These are phyloP conservation scores for Acanthosepion pharaonis DNA, from an alignment of 2,888 invertebrate species.

Conservation along the genomic window DNA sequence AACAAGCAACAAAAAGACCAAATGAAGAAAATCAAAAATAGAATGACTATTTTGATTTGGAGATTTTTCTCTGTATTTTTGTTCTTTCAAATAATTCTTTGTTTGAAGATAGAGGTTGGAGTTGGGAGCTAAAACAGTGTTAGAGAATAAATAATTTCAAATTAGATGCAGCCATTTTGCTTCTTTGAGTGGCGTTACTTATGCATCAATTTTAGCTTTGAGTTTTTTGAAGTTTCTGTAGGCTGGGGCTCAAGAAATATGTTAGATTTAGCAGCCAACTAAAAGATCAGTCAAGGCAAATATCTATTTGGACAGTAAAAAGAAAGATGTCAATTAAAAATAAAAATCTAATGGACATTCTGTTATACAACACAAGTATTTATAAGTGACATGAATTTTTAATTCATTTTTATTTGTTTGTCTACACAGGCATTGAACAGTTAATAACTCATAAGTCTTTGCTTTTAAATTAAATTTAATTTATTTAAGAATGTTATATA, in stretches of 20 bases:
- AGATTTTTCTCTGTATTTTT: not conserved
- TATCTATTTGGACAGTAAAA: not conserved
- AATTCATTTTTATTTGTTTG: too few species aligned
- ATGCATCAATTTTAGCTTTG: not conserved
- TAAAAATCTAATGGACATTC: not conserved
- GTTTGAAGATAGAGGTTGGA: not conserved
- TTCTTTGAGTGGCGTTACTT: not conserved
- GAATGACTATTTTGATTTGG: not conserved
- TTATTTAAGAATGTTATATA: too few species aligned
- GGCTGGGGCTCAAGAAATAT: not conserved
- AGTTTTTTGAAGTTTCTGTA: not conserved
- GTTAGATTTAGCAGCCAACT: not conserved
- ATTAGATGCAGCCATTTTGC: not conserved
- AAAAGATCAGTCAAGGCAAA: not conserved
- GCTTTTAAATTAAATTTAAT: too few species aligned
- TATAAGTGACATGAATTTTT: too few species aligned
- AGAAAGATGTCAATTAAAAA: not conserved
- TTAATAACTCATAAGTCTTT: too few species aligned
- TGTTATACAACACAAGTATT: not conserved
- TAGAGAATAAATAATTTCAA: not conserved
- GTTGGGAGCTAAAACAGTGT: not conserved
- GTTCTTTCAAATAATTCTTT: not conserved
- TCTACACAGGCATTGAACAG: too few species aligned
- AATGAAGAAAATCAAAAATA: not conserved
- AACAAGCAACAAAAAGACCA: not conserved